Evolutionary conservation across 2,888 invertebrate species (phyloP), one percentile per base, ranked within the genome.

Genomic region (Linnaemya vulpina): DNA sequence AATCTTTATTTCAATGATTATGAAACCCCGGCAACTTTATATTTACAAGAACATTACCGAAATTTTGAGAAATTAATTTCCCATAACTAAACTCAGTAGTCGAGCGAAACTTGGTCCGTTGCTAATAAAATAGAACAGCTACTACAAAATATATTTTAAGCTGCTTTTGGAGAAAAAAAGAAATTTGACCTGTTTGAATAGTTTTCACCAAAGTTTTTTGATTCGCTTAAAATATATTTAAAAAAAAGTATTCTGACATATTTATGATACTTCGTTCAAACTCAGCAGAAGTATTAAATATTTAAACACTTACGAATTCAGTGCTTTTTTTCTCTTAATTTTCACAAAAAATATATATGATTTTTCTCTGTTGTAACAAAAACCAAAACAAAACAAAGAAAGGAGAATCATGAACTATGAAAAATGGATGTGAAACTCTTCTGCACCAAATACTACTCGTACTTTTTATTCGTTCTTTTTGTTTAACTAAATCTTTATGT

Each of bases 341-440:
- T 40, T 11, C n/a, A n/a, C 15, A 8, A 35, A 15, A 49, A 35
- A 10, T 51, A 35, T 35, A 53, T 25, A 0, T 49, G 30, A 30
- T 30, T 30, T 73, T 60, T 5, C n/a, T 17, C 30, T 62, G 8
- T 70, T 78, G 13, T 17, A 60, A 74, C 11, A 51, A 5, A 51
- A 51, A 51, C 9, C 22, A 46, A 49, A 77, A 38, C 49, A 63
- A 65, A 49, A 68, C 60, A 40, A 40, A 40, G 3, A 40, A 40
- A 40, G 13, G 13, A 11, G 38, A n/a, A 13, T 49, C 58, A 71
- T 65, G 70, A 82, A 71, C 63, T 76, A 71, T 71, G 58, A 82
- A 76, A 65, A 71, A 82, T 71, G 71, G 38, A 76, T 82, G 58
- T 65, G 65, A 71, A 71, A 76, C 71, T 82, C 76, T 65, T 82